phyloP scores from a whole-genome alignment of 2,113 vertebrate genomes.

The Tetrax tetrax region DNA sequence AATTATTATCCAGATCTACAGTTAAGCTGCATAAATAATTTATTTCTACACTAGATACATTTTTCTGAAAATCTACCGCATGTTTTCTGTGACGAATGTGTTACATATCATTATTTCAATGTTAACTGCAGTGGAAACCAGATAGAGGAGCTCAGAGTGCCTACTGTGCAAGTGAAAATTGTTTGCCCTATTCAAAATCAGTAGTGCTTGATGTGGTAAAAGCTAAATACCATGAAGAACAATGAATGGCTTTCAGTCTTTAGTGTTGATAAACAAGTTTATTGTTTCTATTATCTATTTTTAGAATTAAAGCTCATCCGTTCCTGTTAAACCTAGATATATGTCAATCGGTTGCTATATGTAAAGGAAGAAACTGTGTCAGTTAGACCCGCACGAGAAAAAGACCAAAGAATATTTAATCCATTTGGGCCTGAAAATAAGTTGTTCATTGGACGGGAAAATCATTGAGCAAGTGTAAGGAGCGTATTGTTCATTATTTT shows the following conservation, averaged over 20 bases:
- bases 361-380: neutral
- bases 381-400: neutral
- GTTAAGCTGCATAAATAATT: constrained; percentile 1
- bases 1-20: neutral
- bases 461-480: neutral
- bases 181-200: neutral
- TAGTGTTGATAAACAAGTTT: neutral
- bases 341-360: neutral
- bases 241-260: neutral
- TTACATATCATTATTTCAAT: neutral
- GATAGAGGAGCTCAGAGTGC: neutral
- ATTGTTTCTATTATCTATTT: constrained; percentile 9
- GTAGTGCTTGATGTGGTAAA: neutral
- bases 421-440: neutral
- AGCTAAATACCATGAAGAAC: constrained; percentile 13
- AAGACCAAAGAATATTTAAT: neutral
- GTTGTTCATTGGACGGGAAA: neutral
- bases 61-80: neutral
- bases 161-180: constrained; percentile 2
- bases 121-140: neutral
- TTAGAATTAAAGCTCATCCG: neutral
- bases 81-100: neutral
- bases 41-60: neutral
- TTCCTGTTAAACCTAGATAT: neutral
- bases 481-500: neutral